Conservation (phyloP, 2,888 invertebrate genomes). For the Andricus quercusramuli region DNA sequence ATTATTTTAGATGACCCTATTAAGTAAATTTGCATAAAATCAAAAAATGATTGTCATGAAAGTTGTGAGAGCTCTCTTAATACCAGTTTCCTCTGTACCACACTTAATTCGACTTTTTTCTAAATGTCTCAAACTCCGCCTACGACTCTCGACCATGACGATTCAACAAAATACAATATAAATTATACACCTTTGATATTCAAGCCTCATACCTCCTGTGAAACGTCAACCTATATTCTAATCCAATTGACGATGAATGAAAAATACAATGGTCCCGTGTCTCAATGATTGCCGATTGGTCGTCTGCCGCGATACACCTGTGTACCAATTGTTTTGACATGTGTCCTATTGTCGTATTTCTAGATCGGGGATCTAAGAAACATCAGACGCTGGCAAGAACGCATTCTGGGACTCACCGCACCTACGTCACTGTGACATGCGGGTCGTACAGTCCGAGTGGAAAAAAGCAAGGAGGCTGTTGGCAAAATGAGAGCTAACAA, state of each 20-base stretch:
- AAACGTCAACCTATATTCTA: slow-evolving; percentile 49
- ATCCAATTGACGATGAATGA: slow-evolving; percentile 50
- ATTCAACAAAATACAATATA: slow-evolving; percentile 1
- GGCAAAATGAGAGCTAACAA: slow-evolving; percentile 40
- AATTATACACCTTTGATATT: slow-evolving; percentile 17
- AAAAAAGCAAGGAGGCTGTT: slow-evolving; percentile 44
- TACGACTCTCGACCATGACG: slow-evolving; percentile 12
- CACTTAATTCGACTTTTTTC: background rate
- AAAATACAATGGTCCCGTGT: slow-evolving; percentile 58
- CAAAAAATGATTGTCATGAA: background rate
- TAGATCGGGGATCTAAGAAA: slow-evolving; percentile 51
- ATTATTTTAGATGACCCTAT: background rate
- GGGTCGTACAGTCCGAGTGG: slow-evolving; percentile 69
- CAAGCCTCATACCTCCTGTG: slow-evolving; percentile 37
- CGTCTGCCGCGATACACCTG: slow-evolving; percentile 65
- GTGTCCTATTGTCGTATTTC: slow-evolving; percentile 71
- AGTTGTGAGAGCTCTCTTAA: background rate
- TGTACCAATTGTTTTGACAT: slow-evolving; percentile 77
- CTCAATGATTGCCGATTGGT: slow-evolving; percentile 59
- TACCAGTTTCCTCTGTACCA: background rate
- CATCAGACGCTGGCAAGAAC: slow-evolving; percentile 49
- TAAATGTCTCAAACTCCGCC: slow-evolving; percentile 7
- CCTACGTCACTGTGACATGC: slow-evolving; percentile 60
- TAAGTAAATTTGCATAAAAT: background rate
- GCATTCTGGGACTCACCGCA: slow-evolving; percentile 50